A percentile compares a stretch with the other conserved stretches of the same genome.
These are phyloP conservation scores for Scaptomyza hsui DNA, from an alignment of 1,140 invertebrate species.

Conservation along the genomic window DNA sequence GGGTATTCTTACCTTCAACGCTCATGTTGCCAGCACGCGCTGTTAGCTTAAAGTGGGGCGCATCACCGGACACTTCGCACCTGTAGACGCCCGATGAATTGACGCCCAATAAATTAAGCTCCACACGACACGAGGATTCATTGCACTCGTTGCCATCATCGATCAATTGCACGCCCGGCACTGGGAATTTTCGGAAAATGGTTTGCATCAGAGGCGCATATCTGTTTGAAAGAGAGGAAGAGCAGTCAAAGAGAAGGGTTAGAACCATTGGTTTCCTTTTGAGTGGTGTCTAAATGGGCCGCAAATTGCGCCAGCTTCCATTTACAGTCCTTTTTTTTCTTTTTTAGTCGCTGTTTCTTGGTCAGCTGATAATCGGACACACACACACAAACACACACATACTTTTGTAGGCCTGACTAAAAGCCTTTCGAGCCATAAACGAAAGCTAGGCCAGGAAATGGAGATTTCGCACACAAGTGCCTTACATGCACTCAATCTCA, in stretches of 20 bases:
- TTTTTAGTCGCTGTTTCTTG: slow-evolving; percentile 22
- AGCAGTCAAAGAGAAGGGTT: slow-evolving; percentile 9
- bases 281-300: slow-evolving; percentile 54
- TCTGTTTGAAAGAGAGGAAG: slow-evolving; percentile 35
- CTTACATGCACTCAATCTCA: slow-evolving; percentile 74
- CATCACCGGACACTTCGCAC: slow-evolving; percentile 87
- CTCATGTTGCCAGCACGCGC: slow-evolving; percentile 86
- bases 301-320: slow-evolving; percentile 61
- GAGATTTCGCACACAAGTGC: slow-evolving; percentile 72
- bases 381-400: no score
- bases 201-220: slow-evolving; percentile 78
- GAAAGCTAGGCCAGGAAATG: slow-evolving; percentile 71
- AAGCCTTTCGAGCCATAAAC: slow-evolving; percentile 76
- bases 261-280: slow-evolving; percentile 24
- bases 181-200: slow-evolving; percentile 67
- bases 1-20: slow-evolving; percentile 85
- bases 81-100: slow-evolving; percentile 86
- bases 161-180: slow-evolving; percentile 88
- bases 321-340: slow-evolving; percentile 30
- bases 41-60: slow-evolving; percentile 86
- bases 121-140: slow-evolving; percentile 84
- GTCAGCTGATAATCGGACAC: slow-evolving; percentile 65
- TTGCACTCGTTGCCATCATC: slow-evolving; percentile 88
- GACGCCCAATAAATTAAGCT: slow-evolving; percentile 85
- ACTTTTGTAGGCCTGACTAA: slow-evolving; percentile 58